These are phyloP conservation scores for Danionella dracula DNA, from an alignment of 2,797 vertebrate species.

Conservation along the genomic window DNA sequence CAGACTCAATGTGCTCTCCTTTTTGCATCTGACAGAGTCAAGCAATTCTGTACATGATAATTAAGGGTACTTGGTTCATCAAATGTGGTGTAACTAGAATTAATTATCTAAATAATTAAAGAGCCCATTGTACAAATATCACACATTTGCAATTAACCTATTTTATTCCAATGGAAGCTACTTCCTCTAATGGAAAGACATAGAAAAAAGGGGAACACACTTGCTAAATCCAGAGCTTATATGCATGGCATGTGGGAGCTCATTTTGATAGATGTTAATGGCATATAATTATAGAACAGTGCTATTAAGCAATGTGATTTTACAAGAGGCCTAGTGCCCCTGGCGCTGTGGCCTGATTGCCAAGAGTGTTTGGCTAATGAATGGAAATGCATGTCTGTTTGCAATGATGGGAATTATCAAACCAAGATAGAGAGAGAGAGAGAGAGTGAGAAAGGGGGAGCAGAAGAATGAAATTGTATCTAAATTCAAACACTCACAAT, in stretches of 20 bases:
- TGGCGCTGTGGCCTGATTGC: slow-evolving; percentile 68
- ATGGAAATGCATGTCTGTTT: slow-evolving; percentile 72
- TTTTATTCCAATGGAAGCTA: slow-evolving; percentile 39
- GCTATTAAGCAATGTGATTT: slow-evolving; percentile 72
- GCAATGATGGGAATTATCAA: slow-evolving; percentile 65
- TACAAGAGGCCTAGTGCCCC: slow-evolving; percentile 69
- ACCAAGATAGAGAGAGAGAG: slow-evolving; percentile 39
- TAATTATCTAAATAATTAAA: slow-evolving; percentile 47
- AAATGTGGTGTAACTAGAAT: slow-evolving; percentile 32
- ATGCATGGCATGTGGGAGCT: slow-evolving; percentile 58
- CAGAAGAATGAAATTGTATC: slow-evolving; percentile 26
- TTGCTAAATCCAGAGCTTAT: slow-evolving; percentile 55
- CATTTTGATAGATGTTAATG: slow-evolving; percentile 76
- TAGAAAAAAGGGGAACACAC: slow-evolving; percentile 42
- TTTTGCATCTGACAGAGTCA: slow-evolving; percentile 10
- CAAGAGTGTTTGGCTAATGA: slow-evolving; percentile 73
- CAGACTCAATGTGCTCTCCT: neutral
- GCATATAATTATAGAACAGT: slow-evolving; percentile 70
- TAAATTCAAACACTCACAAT: slow-evolving; percentile 55
- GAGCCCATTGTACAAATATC: slow-evolving; percentile 39
- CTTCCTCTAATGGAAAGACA: slow-evolving; percentile 34
- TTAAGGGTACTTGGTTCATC: slow-evolving; percentile 21
- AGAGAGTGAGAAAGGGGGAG: slow-evolving; percentile 45
- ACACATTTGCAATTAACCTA: slow-evolving; percentile 44
- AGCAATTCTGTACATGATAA: slow-evolving; percentile 24